Evolutionary conservation across 92 coral and sea anemone species (phyloP).

Genomic region (Porites evermanni): DNA sequence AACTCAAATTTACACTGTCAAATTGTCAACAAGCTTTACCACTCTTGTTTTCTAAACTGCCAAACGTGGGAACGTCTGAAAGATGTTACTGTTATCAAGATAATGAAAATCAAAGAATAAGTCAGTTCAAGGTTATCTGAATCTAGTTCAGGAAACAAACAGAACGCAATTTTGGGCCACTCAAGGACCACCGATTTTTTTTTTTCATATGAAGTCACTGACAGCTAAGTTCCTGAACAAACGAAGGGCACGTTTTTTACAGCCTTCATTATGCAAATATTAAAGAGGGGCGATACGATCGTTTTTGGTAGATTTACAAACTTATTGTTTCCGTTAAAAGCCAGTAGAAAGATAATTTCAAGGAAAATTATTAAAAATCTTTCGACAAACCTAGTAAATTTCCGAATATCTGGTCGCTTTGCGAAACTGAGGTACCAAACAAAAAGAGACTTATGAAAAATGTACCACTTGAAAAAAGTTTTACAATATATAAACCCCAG

Average conservation of each 20-base stretch:
- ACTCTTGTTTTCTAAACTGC: too few relatives aligned
- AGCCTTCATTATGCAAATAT: too few relatives aligned
- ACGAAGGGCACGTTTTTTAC: neutral
- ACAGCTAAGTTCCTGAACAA: neutral
- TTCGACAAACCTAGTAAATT: too few relatives aligned
- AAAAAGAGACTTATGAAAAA: neutral
- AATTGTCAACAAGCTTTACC: too few relatives aligned
- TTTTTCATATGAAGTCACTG: too few relatives aligned
- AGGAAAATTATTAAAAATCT: neutral
- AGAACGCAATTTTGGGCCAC: neutral
- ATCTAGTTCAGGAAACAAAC: neutral
- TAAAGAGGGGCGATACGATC: neutral
- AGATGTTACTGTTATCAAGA: too few relatives aligned
- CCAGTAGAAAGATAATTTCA: neutral
- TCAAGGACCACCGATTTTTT: neutral
- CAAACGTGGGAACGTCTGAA: too few relatives aligned
- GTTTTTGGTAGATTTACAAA: constrained; percentile 5
- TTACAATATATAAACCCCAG: neutral
- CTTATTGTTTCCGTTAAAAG: neutral
- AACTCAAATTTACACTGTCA: too few relatives aligned
- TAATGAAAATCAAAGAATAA: neutral
- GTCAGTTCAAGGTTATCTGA: too few relatives aligned
- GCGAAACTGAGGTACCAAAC: neutral
- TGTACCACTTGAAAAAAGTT: neutral
- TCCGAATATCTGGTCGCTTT: neutral